A percentile compares a stretch with the other conserved stretches of the same genome.
phyloP scores from a whole-genome alignment of 2,888 invertebrate genomes.

The Calliopum simillimum region DNA sequence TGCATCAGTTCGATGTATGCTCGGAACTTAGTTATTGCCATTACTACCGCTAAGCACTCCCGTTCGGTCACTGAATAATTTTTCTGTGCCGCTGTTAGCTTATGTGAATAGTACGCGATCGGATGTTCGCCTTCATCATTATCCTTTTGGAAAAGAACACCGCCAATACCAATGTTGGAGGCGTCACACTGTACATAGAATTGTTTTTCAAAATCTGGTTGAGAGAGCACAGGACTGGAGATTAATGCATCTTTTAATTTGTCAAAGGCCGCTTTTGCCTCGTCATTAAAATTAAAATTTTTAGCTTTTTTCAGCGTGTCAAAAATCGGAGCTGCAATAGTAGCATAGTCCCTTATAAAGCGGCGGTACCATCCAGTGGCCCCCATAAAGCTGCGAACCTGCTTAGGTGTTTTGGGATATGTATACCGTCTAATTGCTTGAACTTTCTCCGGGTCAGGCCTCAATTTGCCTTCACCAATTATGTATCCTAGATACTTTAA shows the following conservation, averaged over 20 bases:
- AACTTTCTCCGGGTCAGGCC: slow-evolving; percentile 5
- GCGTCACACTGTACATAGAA: slow-evolving; percentile 7
- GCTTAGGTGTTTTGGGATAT: slow-evolving; percentile 1
- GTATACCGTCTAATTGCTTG: background rate
- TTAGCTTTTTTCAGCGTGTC: slow-evolving; percentile 6
- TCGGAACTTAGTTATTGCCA: background rate
- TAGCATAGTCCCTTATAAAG: slow-evolving; percentile 26
- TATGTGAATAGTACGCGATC: slow-evolving; percentile 42
- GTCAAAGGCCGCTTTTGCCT: background rate
- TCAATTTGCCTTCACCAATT: slow-evolving; percentile 12
- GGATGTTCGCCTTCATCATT: slow-evolving; percentile 14
- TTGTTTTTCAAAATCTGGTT: slow-evolving; percentile 9
- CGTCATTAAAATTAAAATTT: background rate
- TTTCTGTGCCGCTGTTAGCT: slow-evolving; percentile 33
- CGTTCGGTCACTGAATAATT: too few species aligned
- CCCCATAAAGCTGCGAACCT: background rate
- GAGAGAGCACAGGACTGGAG: slow-evolving; percentile 1
- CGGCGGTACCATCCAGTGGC: background rate
- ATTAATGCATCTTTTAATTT: slow-evolving; percentile 6
- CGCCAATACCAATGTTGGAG: slow-evolving; percentile 26
- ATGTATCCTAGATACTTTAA: slow-evolving; percentile 11
- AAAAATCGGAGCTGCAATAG: slow-evolving; percentile 26
- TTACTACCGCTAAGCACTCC: background rate
- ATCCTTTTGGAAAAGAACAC: slow-evolving; percentile 7
- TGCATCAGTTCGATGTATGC: too few species aligned